Evolutionary conservation across 1,140 invertebrate genomes (phyloP), one percentile per base, ranked within the genome.

Genomic region (Drosophila yakuba): DNA sequence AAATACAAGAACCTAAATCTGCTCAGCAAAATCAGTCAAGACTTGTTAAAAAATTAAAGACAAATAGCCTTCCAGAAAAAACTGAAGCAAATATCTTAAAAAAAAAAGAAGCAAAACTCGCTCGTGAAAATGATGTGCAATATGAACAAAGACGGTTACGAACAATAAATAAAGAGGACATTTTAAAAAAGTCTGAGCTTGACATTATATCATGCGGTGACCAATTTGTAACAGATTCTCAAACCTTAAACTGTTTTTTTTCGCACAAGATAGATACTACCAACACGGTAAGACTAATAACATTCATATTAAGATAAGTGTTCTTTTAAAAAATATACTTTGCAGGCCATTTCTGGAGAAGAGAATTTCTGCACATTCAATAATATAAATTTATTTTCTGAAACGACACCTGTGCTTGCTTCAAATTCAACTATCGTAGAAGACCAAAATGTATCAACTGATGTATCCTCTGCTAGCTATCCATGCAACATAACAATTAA

Each of bases 131-230:
- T 28, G 51, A 61, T 25, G 28, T 68, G 2, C 44, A 60, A 14
- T 38, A 63, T 4, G 55, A 69, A 2, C 47, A 57, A 0, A 15
- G 47, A 23, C n/a, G 35, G 1, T 36, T 50, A 47, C 25, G 45
- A 12, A 25, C 50, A n/a, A 60, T 28, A 3, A 12, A n/a, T 17
- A 43, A 32, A 3, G 77, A 76, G 7, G 45, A 43, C 15, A 41
- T 68, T 11, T 48, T 52, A 41, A 23, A 78, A 20, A 78, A 85
- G 45, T 76, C 52, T 51, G 78, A 81, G 20, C 45, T 85, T 11
- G 84, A 79, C 7, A 83, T 80, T 25, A 73, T 76, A 23, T 74
- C 78, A 14, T 75, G 74, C 12, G 51, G 71, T 10, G 57, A 57
- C 0, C 64, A 68, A 12, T 69, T 64, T 15, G 32, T 69, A 7